A percentile compares a stretch with the other conserved stretches of the same genome.
These are phyloP conservation scores for Mellilla xanthometata DNA, from an alignment of 2,888 invertebrate genomes.

Conservation along the genomic window DNA sequence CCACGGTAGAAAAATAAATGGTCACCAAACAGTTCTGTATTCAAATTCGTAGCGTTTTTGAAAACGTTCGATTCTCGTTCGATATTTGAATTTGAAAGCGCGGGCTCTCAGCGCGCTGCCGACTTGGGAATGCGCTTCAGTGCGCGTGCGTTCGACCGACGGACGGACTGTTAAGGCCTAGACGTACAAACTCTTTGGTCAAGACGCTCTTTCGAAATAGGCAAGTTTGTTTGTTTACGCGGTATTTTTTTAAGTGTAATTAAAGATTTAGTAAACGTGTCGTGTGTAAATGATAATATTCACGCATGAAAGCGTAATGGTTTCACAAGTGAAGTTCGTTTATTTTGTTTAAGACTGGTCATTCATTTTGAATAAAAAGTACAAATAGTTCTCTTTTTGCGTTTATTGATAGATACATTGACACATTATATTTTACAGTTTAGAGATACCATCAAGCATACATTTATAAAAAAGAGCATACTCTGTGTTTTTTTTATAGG, in stretches of 20 bases:
- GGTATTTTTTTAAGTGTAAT: no score
- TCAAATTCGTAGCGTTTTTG: background rate
- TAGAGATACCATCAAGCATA: no score
- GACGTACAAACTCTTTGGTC: no score
- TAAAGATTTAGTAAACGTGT: no score
- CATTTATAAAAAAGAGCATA: no score
- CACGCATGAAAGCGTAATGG: background rate
- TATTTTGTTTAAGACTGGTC: no score
- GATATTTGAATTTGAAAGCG: constrained; percentile 23
- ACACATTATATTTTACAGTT: no score
- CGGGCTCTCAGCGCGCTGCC: constrained; percentile 40
- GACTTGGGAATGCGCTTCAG: constrained; percentile 49
- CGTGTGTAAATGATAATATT: background rate
- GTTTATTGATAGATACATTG: no score
- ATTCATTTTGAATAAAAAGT: no score
- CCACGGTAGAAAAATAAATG: background rate
- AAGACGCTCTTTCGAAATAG: background rate
- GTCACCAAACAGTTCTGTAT: background rate
- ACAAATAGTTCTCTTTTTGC: no score
- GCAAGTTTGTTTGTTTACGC: no score
- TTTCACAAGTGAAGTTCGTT: background rate
- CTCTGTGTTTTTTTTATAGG: no score
- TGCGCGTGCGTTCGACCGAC: constrained; percentile 18
- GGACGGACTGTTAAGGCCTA: constrained; percentile 15
- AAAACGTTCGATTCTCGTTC: constrained; percentile 13